These are phyloP conservation scores for Gandaritis pyraliata DNA, from an alignment of 2,888 invertebrate genomes.

Conservation along the genomic window DNA sequence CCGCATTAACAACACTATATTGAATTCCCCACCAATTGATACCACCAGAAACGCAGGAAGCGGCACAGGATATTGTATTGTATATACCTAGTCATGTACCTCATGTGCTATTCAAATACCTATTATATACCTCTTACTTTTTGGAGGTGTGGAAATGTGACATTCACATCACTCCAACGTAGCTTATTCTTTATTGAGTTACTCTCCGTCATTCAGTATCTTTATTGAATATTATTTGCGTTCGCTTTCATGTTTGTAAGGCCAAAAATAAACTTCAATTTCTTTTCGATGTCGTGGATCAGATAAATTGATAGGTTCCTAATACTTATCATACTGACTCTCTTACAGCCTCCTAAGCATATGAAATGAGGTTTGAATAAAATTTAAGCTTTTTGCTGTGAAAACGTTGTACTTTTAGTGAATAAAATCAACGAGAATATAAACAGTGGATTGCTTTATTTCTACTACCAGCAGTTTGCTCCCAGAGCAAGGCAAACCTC, in stretches of 20 bases:
- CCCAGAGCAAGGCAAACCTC: constrained; percentile 19
- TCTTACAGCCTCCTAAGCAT: background rate
- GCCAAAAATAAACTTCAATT: constrained; percentile 15
- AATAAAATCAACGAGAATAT: constrained; percentile 14
- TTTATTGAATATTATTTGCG: constrained; percentile 19
- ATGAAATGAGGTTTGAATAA: constrained; percentile 4
- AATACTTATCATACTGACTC: constrained; percentile 6
- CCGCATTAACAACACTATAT: constrained; percentile 67
- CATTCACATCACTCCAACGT: constrained; percentile 12
- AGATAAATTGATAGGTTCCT: constrained; percentile 16
- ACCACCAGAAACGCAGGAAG: constrained; percentile 72
- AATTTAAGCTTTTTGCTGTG: background rate
- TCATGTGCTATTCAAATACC: constrained; percentile 44
- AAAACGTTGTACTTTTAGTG: background rate
- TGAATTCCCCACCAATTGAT: constrained; percentile 76
- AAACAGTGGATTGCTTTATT: constrained; percentile 14
- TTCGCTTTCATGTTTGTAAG: constrained; percentile 7
- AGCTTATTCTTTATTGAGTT: constrained; percentile 25
- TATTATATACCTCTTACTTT: constrained; percentile 24
- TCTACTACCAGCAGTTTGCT: constrained; percentile 14
- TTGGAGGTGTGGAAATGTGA: constrained; percentile 21
- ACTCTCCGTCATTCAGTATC: constrained; percentile 10
- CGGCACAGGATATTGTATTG: constrained; percentile 61
- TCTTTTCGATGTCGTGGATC: constrained; percentile 9
- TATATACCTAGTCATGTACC: constrained; percentile 48